Percentiles rank a stretch among this genome's conserved stretches.
phyloP scores from a whole-genome alignment of 2,797 vertebrate species.

The Anolis apletophallus region DNA sequence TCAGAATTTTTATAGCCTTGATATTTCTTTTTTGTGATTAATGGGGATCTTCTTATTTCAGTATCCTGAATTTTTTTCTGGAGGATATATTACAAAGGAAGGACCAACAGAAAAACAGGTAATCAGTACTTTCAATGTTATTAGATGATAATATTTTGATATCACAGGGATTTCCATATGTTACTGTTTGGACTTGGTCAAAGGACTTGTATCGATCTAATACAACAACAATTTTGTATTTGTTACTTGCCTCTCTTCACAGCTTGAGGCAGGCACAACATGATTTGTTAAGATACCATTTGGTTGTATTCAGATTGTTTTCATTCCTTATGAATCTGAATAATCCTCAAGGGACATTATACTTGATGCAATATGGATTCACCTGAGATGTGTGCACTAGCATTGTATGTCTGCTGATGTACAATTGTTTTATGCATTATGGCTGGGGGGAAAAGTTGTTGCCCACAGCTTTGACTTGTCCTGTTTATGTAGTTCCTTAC shows the following conservation, averaged over 20 bases:
- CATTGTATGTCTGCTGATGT: no score
- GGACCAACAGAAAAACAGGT: conserved; percentile 97
- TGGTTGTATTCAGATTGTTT: background rate
- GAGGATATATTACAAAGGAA: conserved; percentile 88
- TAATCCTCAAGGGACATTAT: background rate
- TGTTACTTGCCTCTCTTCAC: no score
- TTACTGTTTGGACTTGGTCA: no score
- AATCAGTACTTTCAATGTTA: conserved; percentile 37
- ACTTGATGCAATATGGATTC: background rate
- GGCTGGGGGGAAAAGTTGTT: no score
- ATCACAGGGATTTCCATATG: conserved; percentile 6
- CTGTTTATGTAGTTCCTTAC: no score
- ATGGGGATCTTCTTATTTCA: conserved; percentile 62
- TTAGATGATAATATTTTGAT: background rate
- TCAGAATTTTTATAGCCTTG: conserved; percentile 31
- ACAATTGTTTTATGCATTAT: no score
- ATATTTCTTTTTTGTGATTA: conserved; percentile 17
- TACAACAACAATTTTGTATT: background rate
- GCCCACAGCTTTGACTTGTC: no score
- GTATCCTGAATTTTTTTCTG: conserved; percentile 94
- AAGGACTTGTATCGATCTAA: background rate
- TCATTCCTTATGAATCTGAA: background rate
- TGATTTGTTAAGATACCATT: no score
- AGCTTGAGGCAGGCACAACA: no score
- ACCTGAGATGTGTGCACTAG: background rate